Percentiles rank a stretch among this genome's conserved stretches.
Evolutionary conservation across 2,888 invertebrate genomes (phyloP).

Genomic region (Cabera pusaria): DNA sequence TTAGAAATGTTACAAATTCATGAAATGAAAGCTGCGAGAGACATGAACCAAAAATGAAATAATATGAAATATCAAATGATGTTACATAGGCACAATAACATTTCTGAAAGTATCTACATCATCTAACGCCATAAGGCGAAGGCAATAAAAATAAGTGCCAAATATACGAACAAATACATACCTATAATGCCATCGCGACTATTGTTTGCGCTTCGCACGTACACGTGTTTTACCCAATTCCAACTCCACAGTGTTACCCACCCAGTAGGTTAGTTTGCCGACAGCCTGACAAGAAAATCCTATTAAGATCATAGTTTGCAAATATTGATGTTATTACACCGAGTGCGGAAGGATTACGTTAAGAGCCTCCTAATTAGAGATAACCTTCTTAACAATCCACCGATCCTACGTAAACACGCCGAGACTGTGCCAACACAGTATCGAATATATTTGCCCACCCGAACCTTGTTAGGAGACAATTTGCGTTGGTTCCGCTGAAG

Average conservation of each 20-base stretch:
- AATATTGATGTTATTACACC: constrained; percentile 61
- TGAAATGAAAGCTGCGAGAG: no score
- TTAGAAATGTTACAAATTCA: no score
- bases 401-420: constrained; percentile 72
- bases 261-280: constrained; percentile 8
- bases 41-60: no score
- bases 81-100: no score
- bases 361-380: constrained; percentile 73
- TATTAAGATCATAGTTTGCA: constrained; percentile 35
- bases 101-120: no score
- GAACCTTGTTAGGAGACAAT: constrained; percentile 19
- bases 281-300: constrained; percentile 35
- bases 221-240: no score
- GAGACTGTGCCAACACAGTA: constrained; percentile 35
- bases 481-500: constrained; percentile 10
- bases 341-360: constrained; percentile 62
- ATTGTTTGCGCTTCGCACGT: no score
- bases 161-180: background rate
- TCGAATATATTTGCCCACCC: constrained; percentile 25
- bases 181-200: no score
- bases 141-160: no score
- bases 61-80: no score
- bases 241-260: no score
- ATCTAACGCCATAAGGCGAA: no score
- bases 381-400: constrained; percentile 65